Conservation (phyloP, 2,797 vertebrate species). For the Sorex maritimensis region DNA sequence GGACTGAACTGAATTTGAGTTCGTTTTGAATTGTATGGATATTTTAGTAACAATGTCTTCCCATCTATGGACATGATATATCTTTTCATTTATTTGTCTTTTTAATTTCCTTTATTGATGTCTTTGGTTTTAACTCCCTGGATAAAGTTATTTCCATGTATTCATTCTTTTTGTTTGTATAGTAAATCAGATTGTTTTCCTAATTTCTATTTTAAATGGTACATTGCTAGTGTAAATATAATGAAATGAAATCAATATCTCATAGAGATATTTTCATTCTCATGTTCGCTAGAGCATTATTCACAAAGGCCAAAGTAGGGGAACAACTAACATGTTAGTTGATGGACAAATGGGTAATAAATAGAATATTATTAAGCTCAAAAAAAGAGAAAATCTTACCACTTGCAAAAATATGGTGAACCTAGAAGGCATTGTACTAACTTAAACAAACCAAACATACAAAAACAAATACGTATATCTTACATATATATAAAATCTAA, state of each 20-base stretch:
- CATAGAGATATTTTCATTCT: not conserved
- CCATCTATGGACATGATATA: not conserved
- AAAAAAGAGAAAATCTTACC: not conserved
- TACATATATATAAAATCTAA: not conserved
- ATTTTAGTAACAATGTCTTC: not conserved
- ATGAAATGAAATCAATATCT: not conserved
- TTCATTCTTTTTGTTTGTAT: not conserved
- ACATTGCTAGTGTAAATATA: not conserved
- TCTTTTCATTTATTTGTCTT: not conserved
- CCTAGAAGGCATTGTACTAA: not conserved
- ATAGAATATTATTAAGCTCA: not conserved
- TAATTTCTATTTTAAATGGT: not conserved
- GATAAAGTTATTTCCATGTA: not conserved
- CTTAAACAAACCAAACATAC: not conserved
- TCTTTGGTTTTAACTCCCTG: not conserved
- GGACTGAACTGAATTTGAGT: too few species aligned
- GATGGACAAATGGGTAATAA: too few species aligned
- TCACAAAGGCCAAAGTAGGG: too few species aligned
- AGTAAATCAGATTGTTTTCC: not conserved
- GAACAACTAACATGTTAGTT: too few species aligned
- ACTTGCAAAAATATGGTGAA: not conserved
- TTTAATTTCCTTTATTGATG: not conserved
- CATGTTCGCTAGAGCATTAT: not conserved
- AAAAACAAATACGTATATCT: not conserved
- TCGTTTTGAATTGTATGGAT: too few species aligned